Evolutionary conservation across 2,888 invertebrate genomes (phyloP), one percentile per base, ranked within the genome.

Genomic region (Cryptus armator): DNA sequence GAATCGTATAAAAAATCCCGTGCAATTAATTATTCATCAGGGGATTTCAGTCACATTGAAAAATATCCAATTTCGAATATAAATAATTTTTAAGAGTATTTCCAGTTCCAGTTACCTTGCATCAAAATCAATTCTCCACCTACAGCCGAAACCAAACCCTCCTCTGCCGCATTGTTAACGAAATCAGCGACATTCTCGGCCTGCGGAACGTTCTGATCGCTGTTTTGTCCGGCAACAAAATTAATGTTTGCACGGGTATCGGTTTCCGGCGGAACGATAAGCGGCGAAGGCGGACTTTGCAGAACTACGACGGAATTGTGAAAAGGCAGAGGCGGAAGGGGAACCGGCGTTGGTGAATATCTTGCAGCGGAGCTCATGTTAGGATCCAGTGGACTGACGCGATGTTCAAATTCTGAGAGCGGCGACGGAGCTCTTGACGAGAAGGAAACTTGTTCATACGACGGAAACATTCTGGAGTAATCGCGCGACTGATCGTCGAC

Each of bases 281-380:
- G 89, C 3, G 93, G 93, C 2, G 93, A 93, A 5, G 93, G 88
- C n/a, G 93, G 91, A 70, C 90, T 91, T 87, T 93, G 93, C 4
- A 93, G 89, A 43, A 93, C 91, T 32, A 92, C 92, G 9, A 92
- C 92, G 14, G 93, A 91, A 83, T 93, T 93, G 75, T 92, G 92
- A 72, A 93, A 93, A 16, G 93, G 92, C 46, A 93, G 90, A 3
- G 93, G 89, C 3, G 93, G 92, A 51, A 93, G 85, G 56, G 92
- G 93, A 51, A 93, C 93, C 3, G 93, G 93, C 19, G 93, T 93
- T 0, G 95, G 95, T 86, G 96, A 96, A 89, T 96, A 96, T 90
- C 96, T 95, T 59, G 95, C 95, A 24, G 94, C 94, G 46, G 95
- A 95, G 91, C 95, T 95, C 94, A 95, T 94, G 89, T 95, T 96